Evolutionary conservation across 2,797 vertebrate genomes (phyloP).

Genomic region (Chaunax sp.): DNA sequence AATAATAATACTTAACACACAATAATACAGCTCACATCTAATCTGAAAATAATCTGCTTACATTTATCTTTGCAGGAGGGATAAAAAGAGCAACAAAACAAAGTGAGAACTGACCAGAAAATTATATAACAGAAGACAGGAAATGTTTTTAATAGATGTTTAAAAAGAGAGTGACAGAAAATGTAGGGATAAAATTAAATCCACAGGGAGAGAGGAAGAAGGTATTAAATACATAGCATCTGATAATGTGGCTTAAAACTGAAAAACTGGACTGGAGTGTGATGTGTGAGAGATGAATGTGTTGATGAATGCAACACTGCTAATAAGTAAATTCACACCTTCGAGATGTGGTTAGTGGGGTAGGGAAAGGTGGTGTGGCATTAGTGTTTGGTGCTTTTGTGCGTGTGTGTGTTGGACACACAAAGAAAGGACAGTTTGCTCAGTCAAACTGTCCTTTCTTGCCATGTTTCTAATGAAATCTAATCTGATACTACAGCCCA

Average conservation of each 20-base stretch:
- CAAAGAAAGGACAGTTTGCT: constrained; percentile 13
- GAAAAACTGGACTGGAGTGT: not conserved
- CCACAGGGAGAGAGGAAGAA: no score
- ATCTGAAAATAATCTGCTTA: not conserved
- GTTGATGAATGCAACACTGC: constrained; percentile 25
- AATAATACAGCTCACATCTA: no score
- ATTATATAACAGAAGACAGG: not conserved
- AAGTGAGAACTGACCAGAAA: not conserved
- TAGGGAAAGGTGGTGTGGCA: not conserved
- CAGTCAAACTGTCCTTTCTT: not conserved
- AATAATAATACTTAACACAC: no score
- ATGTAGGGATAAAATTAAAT: not conserved
- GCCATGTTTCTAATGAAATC: no score
- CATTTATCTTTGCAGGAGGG: not conserved
- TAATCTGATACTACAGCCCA: not conserved
- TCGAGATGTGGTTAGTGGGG: not conserved
- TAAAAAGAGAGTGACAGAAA: not conserved
- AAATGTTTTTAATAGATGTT: not conserved
- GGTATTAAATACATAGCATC: no score
- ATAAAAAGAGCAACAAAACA: not conserved
- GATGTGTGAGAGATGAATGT: constrained; percentile 23
- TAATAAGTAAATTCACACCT: constrained; percentile 48
- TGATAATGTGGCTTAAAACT: not conserved
- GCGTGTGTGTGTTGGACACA: not conserved
- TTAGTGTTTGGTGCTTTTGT: not conserved